Conservation (phyloP, 2,113 vertebrate genomes). For the Vulpes lagopus region DNA sequence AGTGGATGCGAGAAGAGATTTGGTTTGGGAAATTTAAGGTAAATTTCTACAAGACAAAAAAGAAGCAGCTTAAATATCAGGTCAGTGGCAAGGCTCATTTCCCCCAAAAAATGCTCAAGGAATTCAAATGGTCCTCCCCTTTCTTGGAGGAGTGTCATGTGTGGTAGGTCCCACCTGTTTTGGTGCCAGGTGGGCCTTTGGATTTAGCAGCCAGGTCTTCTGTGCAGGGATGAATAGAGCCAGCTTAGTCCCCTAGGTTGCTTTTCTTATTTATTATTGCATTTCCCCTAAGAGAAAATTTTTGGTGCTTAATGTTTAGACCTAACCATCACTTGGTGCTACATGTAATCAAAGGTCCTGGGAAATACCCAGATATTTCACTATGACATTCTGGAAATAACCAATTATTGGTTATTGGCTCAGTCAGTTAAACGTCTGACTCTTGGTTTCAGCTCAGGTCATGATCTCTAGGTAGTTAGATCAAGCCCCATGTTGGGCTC, state of each 20-base stretch:
- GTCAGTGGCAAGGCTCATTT: not conserved
- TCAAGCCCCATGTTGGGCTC: not conserved
- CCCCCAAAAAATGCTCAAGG: not conserved
- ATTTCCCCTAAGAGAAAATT: slow-evolving; percentile 70
- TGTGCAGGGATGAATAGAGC: slow-evolving; percentile 54
- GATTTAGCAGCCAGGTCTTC: not conserved
- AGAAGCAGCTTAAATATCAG: not conserved
- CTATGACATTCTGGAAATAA: not conserved
- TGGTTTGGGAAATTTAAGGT: slow-evolving; percentile 39
- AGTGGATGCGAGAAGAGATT: not conserved
- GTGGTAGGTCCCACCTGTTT: not conserved
- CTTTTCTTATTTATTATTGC: slow-evolving; percentile 76
- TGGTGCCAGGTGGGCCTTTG: not conserved
- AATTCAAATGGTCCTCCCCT: not conserved
- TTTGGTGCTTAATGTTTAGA: slow-evolving; percentile 50
- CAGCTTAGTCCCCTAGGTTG: slow-evolving; percentile 55
- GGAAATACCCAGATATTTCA: not conserved
- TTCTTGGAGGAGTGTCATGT: no score
- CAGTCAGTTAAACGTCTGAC: not conserved
- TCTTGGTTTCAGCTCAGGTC: not conserved
- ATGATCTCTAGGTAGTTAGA: not conserved
- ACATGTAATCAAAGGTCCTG: slow-evolving; percentile 41
- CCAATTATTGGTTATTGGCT: not conserved
- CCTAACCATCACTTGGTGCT: not conserved
- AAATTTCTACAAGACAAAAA: not conserved